Base-by-base conservation (phyloP, 2,113 vertebrate genomes). In the Falco punctatus region DNA sequence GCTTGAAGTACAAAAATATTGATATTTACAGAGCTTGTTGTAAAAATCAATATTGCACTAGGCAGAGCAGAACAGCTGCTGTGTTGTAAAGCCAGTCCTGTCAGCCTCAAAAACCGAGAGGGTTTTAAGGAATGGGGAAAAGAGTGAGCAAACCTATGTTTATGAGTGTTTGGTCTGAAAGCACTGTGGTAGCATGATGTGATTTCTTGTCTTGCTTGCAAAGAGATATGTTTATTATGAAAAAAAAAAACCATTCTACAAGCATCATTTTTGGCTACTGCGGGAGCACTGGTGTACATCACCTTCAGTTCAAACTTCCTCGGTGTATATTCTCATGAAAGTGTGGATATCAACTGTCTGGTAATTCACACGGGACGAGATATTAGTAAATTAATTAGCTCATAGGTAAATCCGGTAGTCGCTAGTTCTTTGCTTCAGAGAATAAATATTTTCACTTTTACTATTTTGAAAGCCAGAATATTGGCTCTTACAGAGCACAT, bases 11-110 rank as follows among this genome's bases (percentile, higher is more conserved):
- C 93, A 93, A 66, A 96, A 95, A 95, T 95, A 95, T 89, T 96
- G 97, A 86, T 96, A 92, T 96, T 96, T 97, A 57, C 88, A 89
- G 89, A 94, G 85, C 90, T 86, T 23, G 20, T 58, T 73, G 38
- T 81, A 44, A 42, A 82, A 87, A 94, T 97, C 83, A 75, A 81
- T 97, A 73, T 21, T 86, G 67, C 69, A 44, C 48, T 52, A 72
- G 58, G 71, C 49, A 78, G 70, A 90, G 51, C 67, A 64, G 80
- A 93, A 52, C 46, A 54, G 77, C 71, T 77, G 71, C 83, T 46
- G 44, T 11, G 42, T 32, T 55, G 57, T 38, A 51, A 82, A 94
- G 84, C 33, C 57, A 58, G 55, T 32, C 52, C 74, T 57, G 35
- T 20, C 66, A 77, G 51, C 75, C 86, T 64, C 73, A 18, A 6